A percentile compares a stretch with the other conserved stretches of the same genome.
Conservation (phyloP, 1,140 invertebrate species). For the Antheraea mylitta region DNA sequence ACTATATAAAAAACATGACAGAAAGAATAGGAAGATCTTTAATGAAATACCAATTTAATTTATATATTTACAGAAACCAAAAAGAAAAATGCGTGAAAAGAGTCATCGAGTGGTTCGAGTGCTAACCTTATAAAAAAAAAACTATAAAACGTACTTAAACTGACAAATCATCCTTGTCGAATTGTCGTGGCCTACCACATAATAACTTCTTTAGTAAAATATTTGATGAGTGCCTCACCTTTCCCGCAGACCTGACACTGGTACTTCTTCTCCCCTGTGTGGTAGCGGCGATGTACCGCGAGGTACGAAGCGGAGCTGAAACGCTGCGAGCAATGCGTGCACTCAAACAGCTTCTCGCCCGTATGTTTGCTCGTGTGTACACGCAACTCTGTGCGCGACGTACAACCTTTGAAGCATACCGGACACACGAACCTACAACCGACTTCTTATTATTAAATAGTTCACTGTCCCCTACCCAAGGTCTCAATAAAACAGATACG, state of each 20-base stretch:
- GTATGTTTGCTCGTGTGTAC: slow-evolving; percentile 65
- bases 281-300: slow-evolving; percentile 53
- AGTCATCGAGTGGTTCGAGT: too few species aligned
- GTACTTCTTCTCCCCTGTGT: slow-evolving; percentile 54
- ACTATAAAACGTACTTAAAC: too few species aligned
- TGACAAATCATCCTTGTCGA: too few species aligned
- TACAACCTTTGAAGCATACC: slow-evolving; percentile 69
- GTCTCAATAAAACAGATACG: slow-evolving; percentile 33
- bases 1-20: too few species aligned
- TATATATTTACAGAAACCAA: too few species aligned
- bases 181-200: too few species aligned
- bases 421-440: slow-evolving; percentile 63
- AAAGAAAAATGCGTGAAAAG: too few species aligned
- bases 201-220: too few species aligned
- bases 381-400: slow-evolving; percentile 64
- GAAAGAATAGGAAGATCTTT: too few species aligned
- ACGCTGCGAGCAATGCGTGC: slow-evolving; percentile 52
- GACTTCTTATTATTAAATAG: not conserved
- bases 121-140: too few species aligned
- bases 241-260: slow-evolving; percentile 57
- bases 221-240: slow-evolving; percentile 26
- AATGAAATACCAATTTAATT: too few species aligned
- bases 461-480: too few species aligned
- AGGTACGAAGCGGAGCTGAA: slow-evolving; percentile 64
- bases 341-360: slow-evolving; percentile 65